Evolutionary conservation across 1,140 invertebrate genomes (phyloP).

Genomic region (Scaptodrosophila lebanonensis): DNA sequence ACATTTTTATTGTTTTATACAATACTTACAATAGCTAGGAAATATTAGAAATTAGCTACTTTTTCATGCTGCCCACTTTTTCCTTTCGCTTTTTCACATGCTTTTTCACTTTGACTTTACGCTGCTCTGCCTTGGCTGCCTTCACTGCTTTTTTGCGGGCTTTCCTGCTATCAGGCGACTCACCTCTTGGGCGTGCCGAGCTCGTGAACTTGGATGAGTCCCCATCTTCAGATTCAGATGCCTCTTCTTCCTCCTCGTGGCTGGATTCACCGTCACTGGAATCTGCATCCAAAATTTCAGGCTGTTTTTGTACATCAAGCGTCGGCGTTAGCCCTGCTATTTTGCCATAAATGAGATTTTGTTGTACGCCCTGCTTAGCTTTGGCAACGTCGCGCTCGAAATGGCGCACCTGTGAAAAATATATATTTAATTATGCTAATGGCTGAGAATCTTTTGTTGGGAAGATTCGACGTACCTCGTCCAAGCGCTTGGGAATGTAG

Average conservation of each 20-base stretch:
- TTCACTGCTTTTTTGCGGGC: slow-evolving; percentile 90
- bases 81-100: slow-evolving; percentile 95
- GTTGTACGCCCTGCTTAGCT: slow-evolving; percentile 85
- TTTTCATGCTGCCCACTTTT: slow-evolving; percentile 79
- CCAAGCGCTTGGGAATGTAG: slow-evolving; percentile 96
- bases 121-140: slow-evolving; percentile 92
- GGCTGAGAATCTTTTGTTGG: background rate
- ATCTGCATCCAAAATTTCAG: slow-evolving; percentile 78
- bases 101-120: slow-evolving; percentile 96
- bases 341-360: slow-evolving; percentile 89
- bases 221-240: slow-evolving; percentile 75
- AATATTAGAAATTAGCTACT: slow-evolving; percentile 29
- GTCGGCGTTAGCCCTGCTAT: slow-evolving; percentile 90
- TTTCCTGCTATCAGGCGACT: slow-evolving; percentile 91
- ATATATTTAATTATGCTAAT: background rate
- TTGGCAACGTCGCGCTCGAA: slow-evolving; percentile 92
- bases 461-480: slow-evolving; percentile 86
- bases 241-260: slow-evolving; percentile 69
- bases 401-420: slow-evolving; percentile 85
- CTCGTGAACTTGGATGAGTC: slow-evolving; percentile 82
- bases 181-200: slow-evolving; percentile 87
- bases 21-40: slow-evolving; percentile 82
- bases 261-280: slow-evolving; percentile 1
- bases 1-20: too few species aligned
- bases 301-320: slow-evolving; percentile 83